A percentile compares a stretch with the other conserved stretches of the same genome.
Conservation (phyloP, 2,797 vertebrate genomes). For the Limnodromus scolopaceus region DNA sequence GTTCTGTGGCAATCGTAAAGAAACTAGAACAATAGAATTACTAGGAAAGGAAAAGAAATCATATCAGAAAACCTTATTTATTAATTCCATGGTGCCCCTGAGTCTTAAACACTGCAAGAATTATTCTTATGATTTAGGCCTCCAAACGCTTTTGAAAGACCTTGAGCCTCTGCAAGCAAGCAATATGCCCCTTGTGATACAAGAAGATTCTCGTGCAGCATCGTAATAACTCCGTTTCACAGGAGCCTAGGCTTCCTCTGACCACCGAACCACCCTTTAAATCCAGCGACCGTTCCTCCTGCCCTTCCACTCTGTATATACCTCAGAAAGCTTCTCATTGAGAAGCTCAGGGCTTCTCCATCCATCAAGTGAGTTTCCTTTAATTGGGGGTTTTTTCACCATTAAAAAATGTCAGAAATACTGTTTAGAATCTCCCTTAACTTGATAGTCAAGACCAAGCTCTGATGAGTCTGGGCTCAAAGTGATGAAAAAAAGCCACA, state of each 20-base stretch:
- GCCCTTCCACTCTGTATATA: background rate
- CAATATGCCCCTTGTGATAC: background rate
- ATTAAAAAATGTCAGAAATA: background rate
- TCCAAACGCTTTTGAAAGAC: background rate
- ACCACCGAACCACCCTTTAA: background rate
- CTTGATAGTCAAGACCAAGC: background rate
- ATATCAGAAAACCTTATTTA: background rate
- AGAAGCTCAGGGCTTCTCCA: background rate
- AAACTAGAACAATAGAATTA: background rate
- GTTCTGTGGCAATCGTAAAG: background rate
- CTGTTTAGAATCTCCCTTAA: background rate
- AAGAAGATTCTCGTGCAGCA: background rate
- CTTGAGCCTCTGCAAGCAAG: background rate
- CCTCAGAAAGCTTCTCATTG: background rate
- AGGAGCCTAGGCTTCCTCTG: background rate
- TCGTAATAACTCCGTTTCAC: accelerated
- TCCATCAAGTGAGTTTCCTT: background rate
- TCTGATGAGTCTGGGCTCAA: background rate
- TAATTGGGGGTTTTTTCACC: background rate
- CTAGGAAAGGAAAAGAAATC: background rate
- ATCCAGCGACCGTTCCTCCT: background rate
- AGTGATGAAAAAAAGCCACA: background rate
- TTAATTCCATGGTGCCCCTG: background rate
- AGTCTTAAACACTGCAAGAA: background rate
- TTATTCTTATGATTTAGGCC: background rate